These are phyloP conservation scores for Rhombomys opimus DNA, from an alignment of 2,113 vertebrate species.

Conservation along the genomic window DNA sequence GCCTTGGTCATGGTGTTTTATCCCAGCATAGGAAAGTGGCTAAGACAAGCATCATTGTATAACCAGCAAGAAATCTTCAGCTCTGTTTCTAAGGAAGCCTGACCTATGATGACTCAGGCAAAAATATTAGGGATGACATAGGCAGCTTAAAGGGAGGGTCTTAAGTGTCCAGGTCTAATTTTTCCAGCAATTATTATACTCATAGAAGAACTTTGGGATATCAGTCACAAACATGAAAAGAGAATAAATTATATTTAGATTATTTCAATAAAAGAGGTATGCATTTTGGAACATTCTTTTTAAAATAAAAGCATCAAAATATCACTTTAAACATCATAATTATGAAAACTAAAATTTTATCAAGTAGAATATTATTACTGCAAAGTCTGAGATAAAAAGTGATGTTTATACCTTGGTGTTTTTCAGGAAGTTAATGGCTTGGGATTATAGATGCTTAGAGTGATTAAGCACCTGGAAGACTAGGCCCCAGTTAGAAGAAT, in stretches of 20 bases:
- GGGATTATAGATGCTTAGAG: background rate
- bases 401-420: background rate
- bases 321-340: conserved; percentile 27
- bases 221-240: background rate
- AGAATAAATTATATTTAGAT: background rate
- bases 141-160: background rate
- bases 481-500: background rate
- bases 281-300: background rate
- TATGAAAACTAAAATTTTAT: conserved; percentile 25
- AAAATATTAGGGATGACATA: background rate
- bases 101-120: background rate
- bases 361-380: background rate
- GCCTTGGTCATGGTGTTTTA: background rate
- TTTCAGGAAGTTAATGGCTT: background rate
- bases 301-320: background rate
- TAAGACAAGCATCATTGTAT: background rate
- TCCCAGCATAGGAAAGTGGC: background rate
- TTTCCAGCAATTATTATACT: background rate
- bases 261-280: background rate
- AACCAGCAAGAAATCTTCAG: background rate
- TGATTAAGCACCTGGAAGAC: background rate
- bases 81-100: background rate
- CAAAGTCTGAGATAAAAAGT: background rate
- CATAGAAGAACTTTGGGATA: background rate
- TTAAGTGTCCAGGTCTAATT: background rate